Evolutionary conservation across 1,140 invertebrate genomes (phyloP), one percentile per base, ranked within the genome.

Genomic region (Brachionus calyciflorus): DNA sequence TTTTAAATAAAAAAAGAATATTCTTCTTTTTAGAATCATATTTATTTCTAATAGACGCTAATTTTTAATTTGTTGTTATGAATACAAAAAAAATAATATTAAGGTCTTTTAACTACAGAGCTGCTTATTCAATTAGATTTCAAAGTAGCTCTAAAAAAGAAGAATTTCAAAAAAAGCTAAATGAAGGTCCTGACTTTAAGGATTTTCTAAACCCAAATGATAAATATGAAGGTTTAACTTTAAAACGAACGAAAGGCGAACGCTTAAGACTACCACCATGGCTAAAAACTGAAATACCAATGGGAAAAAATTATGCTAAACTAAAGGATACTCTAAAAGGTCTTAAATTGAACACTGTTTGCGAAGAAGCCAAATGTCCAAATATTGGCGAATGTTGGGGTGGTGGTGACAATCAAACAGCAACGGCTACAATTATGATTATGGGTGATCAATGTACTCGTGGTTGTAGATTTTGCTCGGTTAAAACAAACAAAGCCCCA

Each of bases 341-440:
- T 14, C 86, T 98, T 12, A 97, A 96, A 80, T 86, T 99, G 9
- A 91, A 93, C 80, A 99, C 97, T 2, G 96, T 99, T 1, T 99
- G 97, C 85, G 94, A 99, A 84, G 97, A 99, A 87, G 97, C 97
- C 0, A 88, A 93, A 78, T 99, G 97, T 88, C 97, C 97, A 0
- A 99, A 99, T 85, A 98, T 99, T 80, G 94, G 95, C 21, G 95
- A 98, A 87, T 99, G 96, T 86, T 99, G 97, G 97, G 95, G 94
- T 78, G 96, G 88, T 41, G 84, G 84, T 17, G 83, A 87, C 53
- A 79, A 85, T 77, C 82, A 83, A 4, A 85, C 84, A 26, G 86
- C 88, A 5, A 89, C 89, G 17, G 88, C 88, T 1, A 89, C 88
- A 14, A 89, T 89, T 33, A 89, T 89, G 89, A 83, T 88, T 33